phyloP scores from a whole-genome alignment of 2,888 invertebrate species.

The Scaptomyza tumidula region DNA sequence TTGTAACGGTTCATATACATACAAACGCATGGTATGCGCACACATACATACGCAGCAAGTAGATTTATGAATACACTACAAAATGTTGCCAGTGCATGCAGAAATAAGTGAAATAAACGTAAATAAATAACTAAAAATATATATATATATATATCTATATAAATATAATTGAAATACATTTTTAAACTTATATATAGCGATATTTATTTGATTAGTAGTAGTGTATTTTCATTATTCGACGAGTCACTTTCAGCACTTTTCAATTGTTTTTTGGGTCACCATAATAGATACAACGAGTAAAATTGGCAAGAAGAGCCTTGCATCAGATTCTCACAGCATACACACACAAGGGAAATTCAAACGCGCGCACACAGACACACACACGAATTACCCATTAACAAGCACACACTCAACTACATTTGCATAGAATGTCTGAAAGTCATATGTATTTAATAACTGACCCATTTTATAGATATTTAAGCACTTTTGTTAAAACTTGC shows the following conservation, averaged over 20 bases:
- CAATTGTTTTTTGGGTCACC: constrained; percentile 51
- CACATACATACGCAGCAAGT: constrained; percentile 3
- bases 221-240: constrained; percentile 11
- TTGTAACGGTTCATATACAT: constrained; percentile 25
- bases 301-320: constrained; percentile 12
- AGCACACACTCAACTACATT: constrained; percentile 1
- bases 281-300: constrained; percentile 36
- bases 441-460: constrained; percentile 44
- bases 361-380: constrained; percentile 1
- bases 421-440: constrained; percentile 32
- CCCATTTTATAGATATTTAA: constrained; percentile 39
- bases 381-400: background rate
- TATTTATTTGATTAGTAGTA: background rate
- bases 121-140: background rate
- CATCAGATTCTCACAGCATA: constrained; percentile 15
- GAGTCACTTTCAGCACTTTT: constrained; percentile 5
- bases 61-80: constrained; percentile 10
- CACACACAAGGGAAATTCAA: constrained; percentile 15
- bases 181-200: background rate
- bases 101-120: background rate
- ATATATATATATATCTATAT: background rate
- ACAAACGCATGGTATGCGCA: background rate
- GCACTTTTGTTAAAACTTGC: constrained; percentile 24
- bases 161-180: background rate
- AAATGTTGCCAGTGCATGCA: background rate